These are phyloP conservation scores for Xestia rhomboidea DNA, from an alignment of 2,888 invertebrate species.

Conservation along the genomic window DNA sequence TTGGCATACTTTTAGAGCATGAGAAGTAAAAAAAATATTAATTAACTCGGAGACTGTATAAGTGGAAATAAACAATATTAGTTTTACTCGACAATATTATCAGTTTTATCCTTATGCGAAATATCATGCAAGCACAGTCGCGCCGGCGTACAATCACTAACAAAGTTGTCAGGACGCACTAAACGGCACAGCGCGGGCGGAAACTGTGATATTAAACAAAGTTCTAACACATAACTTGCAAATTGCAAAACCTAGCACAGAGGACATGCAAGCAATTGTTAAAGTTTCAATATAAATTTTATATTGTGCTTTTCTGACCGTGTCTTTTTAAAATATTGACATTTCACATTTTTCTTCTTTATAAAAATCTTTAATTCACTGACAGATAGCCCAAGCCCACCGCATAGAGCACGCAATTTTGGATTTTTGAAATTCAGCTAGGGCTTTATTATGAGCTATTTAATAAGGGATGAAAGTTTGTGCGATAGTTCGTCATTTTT, in stretches of 20 bases:
- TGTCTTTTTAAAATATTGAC: background rate
- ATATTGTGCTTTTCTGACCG: background rate
- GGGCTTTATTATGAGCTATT: background rate
- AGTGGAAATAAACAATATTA: background rate
- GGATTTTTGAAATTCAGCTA: background rate
- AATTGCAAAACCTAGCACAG: constrained; percentile 45
- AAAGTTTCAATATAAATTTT: constrained; percentile 22
- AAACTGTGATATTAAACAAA: constrained; percentile 55
- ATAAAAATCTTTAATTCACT: background rate
- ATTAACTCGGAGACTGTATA: background rate
- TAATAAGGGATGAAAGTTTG: background rate
- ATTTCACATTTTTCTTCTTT: background rate
- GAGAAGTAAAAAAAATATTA: background rate
- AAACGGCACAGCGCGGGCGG: constrained; percentile 11
- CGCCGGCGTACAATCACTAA: constrained; percentile 2
- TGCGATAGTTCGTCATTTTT: background rate
- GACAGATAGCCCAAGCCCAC: background rate
- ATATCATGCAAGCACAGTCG: background rate
- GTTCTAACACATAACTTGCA: constrained; percentile 52
- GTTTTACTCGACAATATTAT: background rate
- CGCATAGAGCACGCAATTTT: background rate
- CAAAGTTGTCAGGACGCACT: constrained; percentile 37
- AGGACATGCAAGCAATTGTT: constrained; percentile 13
- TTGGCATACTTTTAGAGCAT: no score
- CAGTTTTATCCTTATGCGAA: background rate